Percentiles rank a stretch among this genome's conserved stretches.
Conservation (phyloP, 2,888 invertebrate species). For the Callimorpha dominula region DNA sequence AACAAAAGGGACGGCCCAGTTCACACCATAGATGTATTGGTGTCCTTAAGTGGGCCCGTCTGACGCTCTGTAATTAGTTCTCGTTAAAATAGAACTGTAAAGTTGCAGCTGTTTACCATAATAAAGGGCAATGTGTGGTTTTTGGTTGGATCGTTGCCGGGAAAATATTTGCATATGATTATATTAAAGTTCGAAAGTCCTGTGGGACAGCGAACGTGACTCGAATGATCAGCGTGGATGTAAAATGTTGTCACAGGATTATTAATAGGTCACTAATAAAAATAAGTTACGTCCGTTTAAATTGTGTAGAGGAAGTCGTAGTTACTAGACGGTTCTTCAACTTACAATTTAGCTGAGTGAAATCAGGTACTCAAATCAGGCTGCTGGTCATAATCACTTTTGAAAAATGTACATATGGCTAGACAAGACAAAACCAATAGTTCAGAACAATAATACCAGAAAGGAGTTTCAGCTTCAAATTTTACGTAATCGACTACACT, state of each 20-base stretch:
- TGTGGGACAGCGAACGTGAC: neutral
- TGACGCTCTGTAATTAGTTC: conserved; percentile 50
- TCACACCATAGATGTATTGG: conserved; percentile 51
- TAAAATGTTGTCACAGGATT: neutral
- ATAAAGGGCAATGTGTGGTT: conserved; percentile 31
- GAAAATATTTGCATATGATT: conserved; percentile 14
- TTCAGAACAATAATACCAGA: no score
- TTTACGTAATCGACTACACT: no score
- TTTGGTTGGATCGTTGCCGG: conserved; percentile 12
- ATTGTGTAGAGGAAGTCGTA: no score
- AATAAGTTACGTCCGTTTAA: no score
- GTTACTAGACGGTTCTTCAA: no score
- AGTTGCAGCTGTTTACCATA: conserved; percentile 32
- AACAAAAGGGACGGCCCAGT: conserved; percentile 47
- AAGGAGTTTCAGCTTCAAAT: no score
- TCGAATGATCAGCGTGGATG: neutral
- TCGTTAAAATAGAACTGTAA: conserved; percentile 49
- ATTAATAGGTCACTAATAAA: neutral
- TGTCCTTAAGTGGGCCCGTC: conserved; percentile 48
- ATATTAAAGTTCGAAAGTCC: neutral
- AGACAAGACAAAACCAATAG: no score
- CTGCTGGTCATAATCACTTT: no score
- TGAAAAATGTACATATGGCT: no score
- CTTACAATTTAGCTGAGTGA: no score
- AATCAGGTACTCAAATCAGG: no score